A percentile compares a stretch with the other conserved stretches of the same genome.
phyloP scores from a whole-genome alignment of 2,797 vertebrate genomes.

The Morus bassanus region DNA sequence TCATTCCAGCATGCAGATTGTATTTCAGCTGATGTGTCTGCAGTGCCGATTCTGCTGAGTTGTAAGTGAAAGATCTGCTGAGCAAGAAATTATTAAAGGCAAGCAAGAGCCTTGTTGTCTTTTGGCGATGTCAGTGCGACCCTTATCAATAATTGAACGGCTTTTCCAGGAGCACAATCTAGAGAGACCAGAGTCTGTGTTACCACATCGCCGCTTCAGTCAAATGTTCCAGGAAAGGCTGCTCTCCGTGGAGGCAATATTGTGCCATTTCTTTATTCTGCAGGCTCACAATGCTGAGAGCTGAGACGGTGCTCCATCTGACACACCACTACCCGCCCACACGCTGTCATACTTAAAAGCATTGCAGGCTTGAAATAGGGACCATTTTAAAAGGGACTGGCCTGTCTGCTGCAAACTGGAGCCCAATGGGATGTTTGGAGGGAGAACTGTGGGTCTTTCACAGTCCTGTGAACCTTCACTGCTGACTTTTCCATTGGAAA shows the following conservation, averaged over 20 bases:
- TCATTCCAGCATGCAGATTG: background rate
- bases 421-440: background rate
- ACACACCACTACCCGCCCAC: background rate
- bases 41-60: conserved; percentile 21
- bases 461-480: background rate
- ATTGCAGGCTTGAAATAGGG: background rate
- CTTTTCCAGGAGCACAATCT: conserved; percentile 76
- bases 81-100: conserved; percentile 52
- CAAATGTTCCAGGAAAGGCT: conserved; percentile 50
- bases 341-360: background rate
- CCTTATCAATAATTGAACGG: conserved; percentile 71
- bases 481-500: background rate
- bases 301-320: background rate
- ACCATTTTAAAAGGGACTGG: background rate
- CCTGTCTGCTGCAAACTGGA: background rate
- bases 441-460: background rate
- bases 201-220: background rate
- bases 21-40: conserved; percentile 44
- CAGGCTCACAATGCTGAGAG: background rate
- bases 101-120: conserved; percentile 39
- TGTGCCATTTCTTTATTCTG: background rate
- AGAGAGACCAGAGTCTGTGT: conserved; percentile 35
- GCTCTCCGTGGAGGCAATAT: background rate
- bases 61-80: conserved; percentile 31
- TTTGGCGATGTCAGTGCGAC: conserved; percentile 46